phyloP scores from a whole-genome alignment of 2,888 invertebrate species.

The Ophion ventricosus region DNA sequence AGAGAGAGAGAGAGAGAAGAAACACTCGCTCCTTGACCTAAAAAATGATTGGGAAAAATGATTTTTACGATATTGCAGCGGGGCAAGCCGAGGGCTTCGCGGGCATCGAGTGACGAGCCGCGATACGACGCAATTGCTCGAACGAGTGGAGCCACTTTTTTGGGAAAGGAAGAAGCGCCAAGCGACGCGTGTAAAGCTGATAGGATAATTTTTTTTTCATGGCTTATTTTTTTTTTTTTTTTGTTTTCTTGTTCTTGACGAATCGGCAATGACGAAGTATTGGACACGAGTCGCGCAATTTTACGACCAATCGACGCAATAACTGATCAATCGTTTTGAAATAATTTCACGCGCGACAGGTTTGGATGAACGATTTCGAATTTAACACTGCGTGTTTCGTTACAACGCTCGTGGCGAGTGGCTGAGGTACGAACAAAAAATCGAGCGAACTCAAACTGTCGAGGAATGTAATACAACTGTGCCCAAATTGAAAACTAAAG shows the following conservation, averaged over 20 bases:
- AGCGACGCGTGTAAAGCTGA: neutral
- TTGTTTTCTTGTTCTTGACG: neutral
- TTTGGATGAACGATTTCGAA: neutral
- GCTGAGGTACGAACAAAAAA: neutral
- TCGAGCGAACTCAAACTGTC: neutral
- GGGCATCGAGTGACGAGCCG: neutral
- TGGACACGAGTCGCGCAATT: neutral
- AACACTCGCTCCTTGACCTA: slow-evolving; percentile 4
- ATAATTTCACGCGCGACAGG: neutral
- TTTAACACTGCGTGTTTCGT: neutral
- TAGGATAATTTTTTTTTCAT: neutral
- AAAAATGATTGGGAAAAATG: slow-evolving; percentile 19
- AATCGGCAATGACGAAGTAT: neutral
- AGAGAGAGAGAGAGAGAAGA: neutral
- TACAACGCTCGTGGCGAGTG: neutral
- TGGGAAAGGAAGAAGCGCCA: neutral
- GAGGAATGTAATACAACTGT: neutral
- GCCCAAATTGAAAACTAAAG: neutral
- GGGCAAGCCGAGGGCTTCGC: neutral
- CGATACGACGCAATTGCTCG: neutral
- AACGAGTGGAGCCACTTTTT: neutral
- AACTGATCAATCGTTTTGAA: neutral
- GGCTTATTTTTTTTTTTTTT: neutral
- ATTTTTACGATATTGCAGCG: neutral
- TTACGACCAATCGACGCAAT: neutral